Evolutionary conservation across 2,888 invertebrate genomes (phyloP), one percentile per base, ranked within the genome.

Genomic region (Trichopria drosophilae): DNA sequence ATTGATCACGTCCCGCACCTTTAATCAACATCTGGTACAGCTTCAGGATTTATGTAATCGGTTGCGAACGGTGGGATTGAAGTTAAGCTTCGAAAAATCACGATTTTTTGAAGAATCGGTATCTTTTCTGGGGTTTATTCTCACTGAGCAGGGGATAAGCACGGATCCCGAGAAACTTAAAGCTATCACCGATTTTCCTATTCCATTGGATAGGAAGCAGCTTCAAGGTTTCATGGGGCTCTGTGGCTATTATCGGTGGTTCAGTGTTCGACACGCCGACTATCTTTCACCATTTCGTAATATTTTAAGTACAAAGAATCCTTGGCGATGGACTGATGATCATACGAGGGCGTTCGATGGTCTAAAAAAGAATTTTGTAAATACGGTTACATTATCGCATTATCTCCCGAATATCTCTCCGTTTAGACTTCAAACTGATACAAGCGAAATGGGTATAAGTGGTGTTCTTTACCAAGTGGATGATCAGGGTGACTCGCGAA

Each of bases 11-110:
- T 64, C 64, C 3, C 19, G 26, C 6, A 49, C 55, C 13, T 57
- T 64, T 39, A 51, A 61, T 10, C 40, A 56, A 9, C 63, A 64
- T 29, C 12, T 51, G 0, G 10, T 35, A 10, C 57, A 61, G 20
- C 18, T 65, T 1, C 31, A 55, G 13, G 19, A 16, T 6, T 49
- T 66, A 1, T 56, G 65, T 4, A 24, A 29, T 12, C 41, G 43
- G 31, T 42, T 62, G 20, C n/a, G 37, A 2, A 45, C 57, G 6
- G 57, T 53, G 7, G 57, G 36, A 29, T 48, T 66, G 12, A 67
- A 63, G 3, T 28, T 63, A 1, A 65, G 61, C 43, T 37, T 63
- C 6, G 51, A 55, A 4, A 66, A 66, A 56, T 55, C 59, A 3
- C 3, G 20, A 7, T 64, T 65, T 53, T 40, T 58, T 4, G 22